A percentile compares a stretch with the other conserved stretches of the same genome.
These are phyloP conservation scores for Adelges cooleyi DNA, from an alignment of 1,140 invertebrate species.

Conservation along the genomic window DNA sequence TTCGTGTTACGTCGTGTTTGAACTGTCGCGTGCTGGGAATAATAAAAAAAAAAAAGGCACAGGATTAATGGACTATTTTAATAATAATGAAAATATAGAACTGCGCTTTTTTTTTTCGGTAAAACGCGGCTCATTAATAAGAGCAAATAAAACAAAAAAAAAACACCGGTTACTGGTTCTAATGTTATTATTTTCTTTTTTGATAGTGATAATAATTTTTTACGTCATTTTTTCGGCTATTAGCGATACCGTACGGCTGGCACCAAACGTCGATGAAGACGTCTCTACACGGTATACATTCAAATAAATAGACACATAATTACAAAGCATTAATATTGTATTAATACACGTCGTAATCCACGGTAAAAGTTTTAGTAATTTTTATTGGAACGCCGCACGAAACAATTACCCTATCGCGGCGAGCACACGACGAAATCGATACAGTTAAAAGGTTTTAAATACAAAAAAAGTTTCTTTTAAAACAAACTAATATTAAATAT, in stretches of 20 bases:
- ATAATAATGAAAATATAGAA: background rate
- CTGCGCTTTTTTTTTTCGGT: background rate
- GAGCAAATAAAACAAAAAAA: background rate
- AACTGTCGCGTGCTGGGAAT: background rate
- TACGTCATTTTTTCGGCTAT: slow-evolving; percentile 13
- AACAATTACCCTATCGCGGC: background rate
- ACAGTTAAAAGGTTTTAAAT: no score
- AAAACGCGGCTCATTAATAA: slow-evolving; percentile 24
- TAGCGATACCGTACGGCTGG: slow-evolving; percentile 24
- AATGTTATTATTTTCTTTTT: background rate
- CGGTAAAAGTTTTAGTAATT: slow-evolving; percentile 17
- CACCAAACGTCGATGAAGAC: slow-evolving; percentile 27
- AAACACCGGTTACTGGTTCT: slow-evolving; percentile 20
- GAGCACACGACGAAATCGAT: no score
- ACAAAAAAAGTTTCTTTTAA: no score
- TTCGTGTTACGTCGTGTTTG: background rate
- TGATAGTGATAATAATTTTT: slow-evolving; percentile 19
- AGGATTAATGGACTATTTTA: slow-evolving; percentile 24
- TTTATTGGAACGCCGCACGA: slow-evolving; percentile 26
- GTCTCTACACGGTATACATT: background rate
- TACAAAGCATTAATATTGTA: background rate
- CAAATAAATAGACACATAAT: background rate
- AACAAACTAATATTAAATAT: no score
- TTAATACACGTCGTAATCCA: slow-evolving; percentile 1
- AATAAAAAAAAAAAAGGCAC: slow-evolving; percentile 4